phyloP scores from a whole-genome alignment of 2,888 invertebrate species.

The Conistra vaccinii region DNA sequence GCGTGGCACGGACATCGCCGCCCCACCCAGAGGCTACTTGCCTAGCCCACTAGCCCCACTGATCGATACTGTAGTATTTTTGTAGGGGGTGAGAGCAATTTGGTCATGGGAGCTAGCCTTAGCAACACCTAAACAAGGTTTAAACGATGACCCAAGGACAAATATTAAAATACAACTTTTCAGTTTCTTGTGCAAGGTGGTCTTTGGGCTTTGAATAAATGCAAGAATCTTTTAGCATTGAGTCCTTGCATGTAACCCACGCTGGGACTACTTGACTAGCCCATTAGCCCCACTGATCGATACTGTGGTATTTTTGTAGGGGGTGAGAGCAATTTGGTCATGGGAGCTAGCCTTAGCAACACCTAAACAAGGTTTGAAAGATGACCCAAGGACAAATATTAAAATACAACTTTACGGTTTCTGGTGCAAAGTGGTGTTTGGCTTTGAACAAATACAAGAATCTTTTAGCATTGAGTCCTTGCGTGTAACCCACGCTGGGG shows the following conservation, averaged over 20 bases:
- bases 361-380: background rate
- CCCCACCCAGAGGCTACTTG: slow-evolving; percentile 83
- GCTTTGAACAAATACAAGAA: background rate
- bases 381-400: background rate
- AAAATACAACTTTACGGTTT: background rate
- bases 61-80: slow-evolving; percentile 67
- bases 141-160: background rate
- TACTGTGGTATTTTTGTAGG: slow-evolving; percentile 10
- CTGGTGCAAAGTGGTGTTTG: background rate
- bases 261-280: too few relatives aligned
- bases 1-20: slow-evolving; percentile 87
- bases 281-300: too few relatives aligned
- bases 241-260: background rate
- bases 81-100: slow-evolving; percentile 63
- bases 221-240: background rate
- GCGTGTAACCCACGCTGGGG: too few relatives aligned
- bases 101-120: slow-evolving; percentile 46
- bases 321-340: slow-evolving; percentile 63
- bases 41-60: slow-evolving; percentile 65
- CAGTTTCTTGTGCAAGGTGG: background rate
- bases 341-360: slow-evolving; percentile 47
- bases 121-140: slow-evolving; percentile 34
- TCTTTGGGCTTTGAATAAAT: background rate
- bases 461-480: background rate
- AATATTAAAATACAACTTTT: background rate